These are phyloP conservation scores for Ceyx cyanopectus DNA, from an alignment of 2,113 vertebrate genomes.

Conservation along the genomic window DNA sequence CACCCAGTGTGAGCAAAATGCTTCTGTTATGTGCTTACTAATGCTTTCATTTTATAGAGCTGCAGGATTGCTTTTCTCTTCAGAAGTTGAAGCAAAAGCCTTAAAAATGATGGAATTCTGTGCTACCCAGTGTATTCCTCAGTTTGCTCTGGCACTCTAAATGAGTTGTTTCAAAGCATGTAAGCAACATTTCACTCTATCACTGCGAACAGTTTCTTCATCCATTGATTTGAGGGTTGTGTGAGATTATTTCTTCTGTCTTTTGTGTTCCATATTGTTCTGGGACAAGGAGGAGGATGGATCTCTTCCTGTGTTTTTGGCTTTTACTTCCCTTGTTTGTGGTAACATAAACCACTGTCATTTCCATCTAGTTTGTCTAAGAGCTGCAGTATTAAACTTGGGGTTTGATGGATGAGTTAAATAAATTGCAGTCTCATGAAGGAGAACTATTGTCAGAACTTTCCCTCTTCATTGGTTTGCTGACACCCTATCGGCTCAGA, in stretches of 20 bases:
- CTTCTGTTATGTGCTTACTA: background rate
- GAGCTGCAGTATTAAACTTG: background rate
- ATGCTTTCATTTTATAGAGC: background rate
- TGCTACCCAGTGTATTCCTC: background rate
- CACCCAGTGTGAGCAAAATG: background rate
- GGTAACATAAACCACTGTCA: background rate
- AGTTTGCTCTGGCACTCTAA: background rate
- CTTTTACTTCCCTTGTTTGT: background rate
- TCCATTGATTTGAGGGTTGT: background rate
- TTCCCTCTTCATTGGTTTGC: slow-evolving; percentile 8
- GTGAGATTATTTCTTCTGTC: background rate
- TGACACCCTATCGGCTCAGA: background rate
- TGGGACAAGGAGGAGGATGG: background rate
- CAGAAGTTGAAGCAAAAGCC: background rate
- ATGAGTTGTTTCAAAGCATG: background rate
- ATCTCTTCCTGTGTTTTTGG: background rate
- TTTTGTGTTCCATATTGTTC: background rate
- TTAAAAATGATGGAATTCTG: background rate
- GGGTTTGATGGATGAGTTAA: background rate
- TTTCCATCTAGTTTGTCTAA: background rate
- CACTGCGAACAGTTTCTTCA: background rate
- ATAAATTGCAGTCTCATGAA: background rate
- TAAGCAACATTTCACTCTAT: background rate
- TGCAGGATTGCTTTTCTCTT: background rate
- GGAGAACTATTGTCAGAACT: background rate